Evolutionary conservation across 2,888 invertebrate species (phyloP).

Genomic region (Hydropsyche betteni): DNA sequence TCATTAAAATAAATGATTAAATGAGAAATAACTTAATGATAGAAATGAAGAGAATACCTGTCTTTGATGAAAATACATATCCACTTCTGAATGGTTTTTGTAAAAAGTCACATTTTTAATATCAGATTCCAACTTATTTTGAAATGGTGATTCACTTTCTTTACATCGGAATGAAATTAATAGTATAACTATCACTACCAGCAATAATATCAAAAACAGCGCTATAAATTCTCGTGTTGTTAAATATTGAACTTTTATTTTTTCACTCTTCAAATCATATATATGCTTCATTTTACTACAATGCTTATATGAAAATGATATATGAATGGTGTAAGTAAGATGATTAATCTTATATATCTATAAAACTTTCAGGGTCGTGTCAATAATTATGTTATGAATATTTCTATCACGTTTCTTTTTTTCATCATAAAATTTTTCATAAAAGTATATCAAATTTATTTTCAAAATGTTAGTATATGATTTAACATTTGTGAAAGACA

Average conservation of each 20-base stretch:
- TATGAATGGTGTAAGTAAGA: too few species aligned
- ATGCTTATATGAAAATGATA: too few species aligned
- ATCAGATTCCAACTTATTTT: too few species aligned
- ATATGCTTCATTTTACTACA: conserved; percentile 1
- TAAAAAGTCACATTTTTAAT: neutral
- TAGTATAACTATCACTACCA: neutral
- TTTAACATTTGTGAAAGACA: too few species aligned
- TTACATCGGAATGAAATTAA: neutral
- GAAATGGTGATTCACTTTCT: too few species aligned
- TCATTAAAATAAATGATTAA: neutral
- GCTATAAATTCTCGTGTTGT: neutral
- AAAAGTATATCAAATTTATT: too few species aligned
- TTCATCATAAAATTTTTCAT: too few species aligned
- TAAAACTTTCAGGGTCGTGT: too few species aligned
- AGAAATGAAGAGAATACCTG: conserved; percentile 2
- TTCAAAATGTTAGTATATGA: too few species aligned
- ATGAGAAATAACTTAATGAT: neutral
- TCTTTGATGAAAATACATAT: neutral
- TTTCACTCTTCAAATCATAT: neutral
- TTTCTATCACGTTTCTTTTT: too few species aligned
- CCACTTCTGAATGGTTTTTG: neutral
- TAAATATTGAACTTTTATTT: neutral
- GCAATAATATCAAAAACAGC: neutral
- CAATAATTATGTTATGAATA: too few species aligned
- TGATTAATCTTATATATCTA: too few species aligned